phyloP scores from a whole-genome alignment of 2,797 vertebrate species.

The Orientallactaga sibirica region DNA sequence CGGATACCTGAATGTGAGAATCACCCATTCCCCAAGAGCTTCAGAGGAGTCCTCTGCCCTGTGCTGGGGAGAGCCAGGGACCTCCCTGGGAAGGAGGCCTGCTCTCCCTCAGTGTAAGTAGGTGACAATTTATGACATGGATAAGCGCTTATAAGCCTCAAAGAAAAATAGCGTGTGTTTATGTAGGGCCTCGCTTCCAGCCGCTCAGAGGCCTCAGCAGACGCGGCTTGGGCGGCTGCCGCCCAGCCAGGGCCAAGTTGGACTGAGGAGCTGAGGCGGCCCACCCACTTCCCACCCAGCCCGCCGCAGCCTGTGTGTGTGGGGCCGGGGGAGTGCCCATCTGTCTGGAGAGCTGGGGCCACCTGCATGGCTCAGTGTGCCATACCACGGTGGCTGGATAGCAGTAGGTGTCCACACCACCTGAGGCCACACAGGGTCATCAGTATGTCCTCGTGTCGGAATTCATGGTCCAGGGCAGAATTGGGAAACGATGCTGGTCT shows the following conservation, averaged over 20 bases:
- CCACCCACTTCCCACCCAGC: not conserved
- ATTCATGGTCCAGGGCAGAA: too few relatives aligned
- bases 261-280: not conserved
- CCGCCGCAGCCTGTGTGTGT: not conserved
- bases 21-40: not conserved
- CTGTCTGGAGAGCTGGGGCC: not conserved
- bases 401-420: not conserved
- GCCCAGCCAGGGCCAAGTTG: slow-evolving; percentile 26
- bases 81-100: slow-evolving; percentile 23
- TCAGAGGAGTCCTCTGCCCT: not conserved
- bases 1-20: not conserved
- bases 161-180: slow-evolving; percentile 46
- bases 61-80: not conserved
- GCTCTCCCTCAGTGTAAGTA: slow-evolving; percentile 50
- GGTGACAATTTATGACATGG: slow-evolving; percentile 66
- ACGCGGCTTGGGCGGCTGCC: slow-evolving; percentile 31
- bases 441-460: not conserved
- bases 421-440: not conserved
- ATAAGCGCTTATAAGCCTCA: slow-evolving; percentile 60
- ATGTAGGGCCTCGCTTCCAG: not conserved
- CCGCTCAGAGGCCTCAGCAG: not conserved
- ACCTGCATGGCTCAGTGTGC: not conserved
- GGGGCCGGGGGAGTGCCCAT: not conserved
- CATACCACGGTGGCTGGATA: not conserved
- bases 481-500: accelerated